Conservation (phyloP, 2,113 vertebrate genomes). For the Crotalus helleri region DNA sequence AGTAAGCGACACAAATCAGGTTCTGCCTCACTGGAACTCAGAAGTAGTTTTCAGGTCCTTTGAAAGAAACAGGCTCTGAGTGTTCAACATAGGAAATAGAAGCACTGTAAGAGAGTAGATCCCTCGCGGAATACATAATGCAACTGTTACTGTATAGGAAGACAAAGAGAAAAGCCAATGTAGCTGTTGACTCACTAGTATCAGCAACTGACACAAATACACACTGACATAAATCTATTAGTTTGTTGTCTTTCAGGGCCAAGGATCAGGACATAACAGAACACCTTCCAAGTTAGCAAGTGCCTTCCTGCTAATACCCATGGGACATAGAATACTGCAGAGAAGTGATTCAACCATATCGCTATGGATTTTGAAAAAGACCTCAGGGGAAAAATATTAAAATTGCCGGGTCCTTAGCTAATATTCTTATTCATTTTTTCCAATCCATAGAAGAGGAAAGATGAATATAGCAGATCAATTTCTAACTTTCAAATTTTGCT, state of each 20-base stretch:
- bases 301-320: neutral
- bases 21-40: neutral
- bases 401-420: neutral
- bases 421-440: neutral
- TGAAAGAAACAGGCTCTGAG: neutral
- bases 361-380: neutral
- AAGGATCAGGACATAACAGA: neutral
- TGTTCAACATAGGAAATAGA: neutral
- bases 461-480: neutral
- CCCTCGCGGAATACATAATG: neutral
- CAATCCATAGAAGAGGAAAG: neutral
- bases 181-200: neutral
- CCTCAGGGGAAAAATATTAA: neutral
- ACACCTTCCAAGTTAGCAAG: neutral
- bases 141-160: neutral
- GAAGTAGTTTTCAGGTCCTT: neutral
- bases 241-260: neutral
- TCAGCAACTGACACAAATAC: neutral
- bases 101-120: neutral
- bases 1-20: neutral
- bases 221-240: neutral
- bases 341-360: neutral
- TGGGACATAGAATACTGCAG: neutral
- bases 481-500: neutral
- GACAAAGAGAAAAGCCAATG: neutral